phyloP scores from a whole-genome alignment of 2,888 invertebrate species.

The Sepiola atlantica region DNA sequence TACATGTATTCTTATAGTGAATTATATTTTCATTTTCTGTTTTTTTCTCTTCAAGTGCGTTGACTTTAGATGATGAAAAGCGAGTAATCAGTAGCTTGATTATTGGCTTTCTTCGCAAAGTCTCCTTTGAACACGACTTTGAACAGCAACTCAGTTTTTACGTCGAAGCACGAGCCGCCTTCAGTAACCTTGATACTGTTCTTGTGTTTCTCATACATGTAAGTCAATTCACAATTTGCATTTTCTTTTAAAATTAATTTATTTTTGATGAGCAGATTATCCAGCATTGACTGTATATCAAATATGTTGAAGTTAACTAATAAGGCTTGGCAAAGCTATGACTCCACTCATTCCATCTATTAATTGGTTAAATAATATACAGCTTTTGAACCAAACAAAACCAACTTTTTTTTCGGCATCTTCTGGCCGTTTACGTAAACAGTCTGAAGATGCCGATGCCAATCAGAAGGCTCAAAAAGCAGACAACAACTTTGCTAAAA shows the following conservation, averaged over 20 bases:
- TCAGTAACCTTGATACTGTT: conserved; percentile 92
- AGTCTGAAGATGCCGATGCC: too few species aligned
- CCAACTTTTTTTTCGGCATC: too few species aligned
- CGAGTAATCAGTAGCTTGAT: conserved; percentile 89
- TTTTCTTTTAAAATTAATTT: not conserved
- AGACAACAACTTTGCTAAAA: too few species aligned
- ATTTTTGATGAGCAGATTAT: not conserved
- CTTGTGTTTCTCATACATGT: conserved; percentile 90
- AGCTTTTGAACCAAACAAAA: too few species aligned
- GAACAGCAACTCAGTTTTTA: conserved; percentile 94
- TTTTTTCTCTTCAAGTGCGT: conserved; percentile 80
- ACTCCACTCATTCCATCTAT: too few species aligned
- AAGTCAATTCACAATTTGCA: conserved; percentile 50
- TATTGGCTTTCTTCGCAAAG: conserved; percentile 85
- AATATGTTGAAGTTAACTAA: too few species aligned
- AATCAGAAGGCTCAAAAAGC: too few species aligned
- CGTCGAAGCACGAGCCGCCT: conserved; percentile 91
- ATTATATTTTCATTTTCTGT: not conserved
- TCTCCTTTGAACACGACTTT: conserved; percentile 87
- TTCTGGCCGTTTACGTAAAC: too few species aligned
- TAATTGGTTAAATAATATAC: too few species aligned
- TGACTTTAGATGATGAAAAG: conserved; percentile 93
- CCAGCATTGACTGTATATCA: too few species aligned
- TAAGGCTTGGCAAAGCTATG: too few species aligned
- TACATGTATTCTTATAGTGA: not conserved